A percentile compares a stretch with the other conserved stretches of the same genome.
These are phyloP conservation scores for Helicoverpa assulta DNA, from an alignment of 2,888 invertebrate species.

Conservation along the genomic window DNA sequence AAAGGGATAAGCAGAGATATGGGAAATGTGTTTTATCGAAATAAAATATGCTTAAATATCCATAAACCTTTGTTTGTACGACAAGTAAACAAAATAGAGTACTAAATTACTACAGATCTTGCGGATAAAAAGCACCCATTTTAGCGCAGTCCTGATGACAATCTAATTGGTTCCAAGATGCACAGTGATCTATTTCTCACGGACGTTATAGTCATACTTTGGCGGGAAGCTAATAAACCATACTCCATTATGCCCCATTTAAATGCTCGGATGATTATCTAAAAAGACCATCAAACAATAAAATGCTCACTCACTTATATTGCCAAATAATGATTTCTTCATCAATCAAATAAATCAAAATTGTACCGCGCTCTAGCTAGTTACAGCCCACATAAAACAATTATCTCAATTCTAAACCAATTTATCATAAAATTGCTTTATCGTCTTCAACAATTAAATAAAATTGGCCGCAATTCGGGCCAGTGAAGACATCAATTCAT, in stretches of 20 bases:
- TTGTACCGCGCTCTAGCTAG: constrained; percentile 61
- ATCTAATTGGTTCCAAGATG: neutral
- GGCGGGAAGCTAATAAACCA: constrained; percentile 3
- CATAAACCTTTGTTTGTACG: too few species aligned
- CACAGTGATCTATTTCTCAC: neutral
- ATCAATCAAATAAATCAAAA: constrained; percentile 58
- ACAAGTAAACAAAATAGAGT: too few species aligned
- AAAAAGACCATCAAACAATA: constrained; percentile 24
- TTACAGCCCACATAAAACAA: constrained; percentile 73
- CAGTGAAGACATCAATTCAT: constrained; percentile 83
- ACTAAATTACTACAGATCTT: too few species aligned
- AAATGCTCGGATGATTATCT: constrained; percentile 8
- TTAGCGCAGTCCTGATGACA: neutral
- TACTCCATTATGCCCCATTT: neutral
- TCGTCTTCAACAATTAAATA: constrained; percentile 79
- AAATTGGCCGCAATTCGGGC: constrained; percentile 82
- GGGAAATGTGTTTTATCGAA: too few species aligned
- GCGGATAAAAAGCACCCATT: neutral
- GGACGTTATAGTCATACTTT: neutral
- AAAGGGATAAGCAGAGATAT: too few species aligned
- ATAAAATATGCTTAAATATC: too few species aligned
- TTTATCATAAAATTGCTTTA: constrained; percentile 81
- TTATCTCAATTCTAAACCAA: constrained; percentile 74
- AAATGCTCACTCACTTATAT: constrained; percentile 37
- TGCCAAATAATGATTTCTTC: constrained; percentile 45